A percentile compares a stretch with the other conserved stretches of the same genome.
phyloP scores from a whole-genome alignment of 2,113 vertebrate species.

The Phalacrocorax pelagicus region DNA sequence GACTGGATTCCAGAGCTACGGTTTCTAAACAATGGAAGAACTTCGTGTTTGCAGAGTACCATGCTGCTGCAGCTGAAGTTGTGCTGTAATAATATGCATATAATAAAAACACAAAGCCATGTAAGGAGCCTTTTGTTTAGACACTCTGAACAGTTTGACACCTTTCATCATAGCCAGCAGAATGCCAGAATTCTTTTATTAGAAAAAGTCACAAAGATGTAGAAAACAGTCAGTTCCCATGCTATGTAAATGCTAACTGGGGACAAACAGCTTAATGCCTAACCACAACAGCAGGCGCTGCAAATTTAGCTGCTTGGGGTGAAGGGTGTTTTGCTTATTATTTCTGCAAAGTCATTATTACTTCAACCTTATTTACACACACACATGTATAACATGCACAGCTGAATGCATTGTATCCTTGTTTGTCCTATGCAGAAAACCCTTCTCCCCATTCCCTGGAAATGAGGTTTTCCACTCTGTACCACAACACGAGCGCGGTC shows the following conservation, averaged over 20 bases:
- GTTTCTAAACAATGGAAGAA: neutral
- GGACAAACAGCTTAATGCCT: slow-evolving; percentile 5
- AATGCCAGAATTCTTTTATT: neutral
- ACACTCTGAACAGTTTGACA: slow-evolving; percentile 5
- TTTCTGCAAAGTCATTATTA: slow-evolving; percentile 39
- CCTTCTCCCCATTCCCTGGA: neutral
- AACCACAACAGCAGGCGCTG: slow-evolving; percentile 4
- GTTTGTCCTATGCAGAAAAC: neutral
- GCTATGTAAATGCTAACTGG: neutral
- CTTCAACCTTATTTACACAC: slow-evolving; percentile 20
- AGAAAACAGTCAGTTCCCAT: slow-evolving; percentile 21
- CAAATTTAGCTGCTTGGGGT: neutral
- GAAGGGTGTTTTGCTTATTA: slow-evolving; percentile 33
- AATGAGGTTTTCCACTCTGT: neutral
- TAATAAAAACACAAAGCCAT: neutral
- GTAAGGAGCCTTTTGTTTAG: neutral
- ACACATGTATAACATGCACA: neutral
- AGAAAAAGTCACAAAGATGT: neutral
- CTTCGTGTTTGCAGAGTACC: neutral
- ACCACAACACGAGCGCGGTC: accelerated
- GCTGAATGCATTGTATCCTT: neutral
- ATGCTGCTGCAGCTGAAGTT: neutral
- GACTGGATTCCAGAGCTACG: neutral
- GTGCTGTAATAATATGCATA: neutral
- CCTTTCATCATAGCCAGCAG: slow-evolving; percentile 14